Conservation (phyloP, 2,113 vertebrate genomes). For the Marmota monax region DNA sequence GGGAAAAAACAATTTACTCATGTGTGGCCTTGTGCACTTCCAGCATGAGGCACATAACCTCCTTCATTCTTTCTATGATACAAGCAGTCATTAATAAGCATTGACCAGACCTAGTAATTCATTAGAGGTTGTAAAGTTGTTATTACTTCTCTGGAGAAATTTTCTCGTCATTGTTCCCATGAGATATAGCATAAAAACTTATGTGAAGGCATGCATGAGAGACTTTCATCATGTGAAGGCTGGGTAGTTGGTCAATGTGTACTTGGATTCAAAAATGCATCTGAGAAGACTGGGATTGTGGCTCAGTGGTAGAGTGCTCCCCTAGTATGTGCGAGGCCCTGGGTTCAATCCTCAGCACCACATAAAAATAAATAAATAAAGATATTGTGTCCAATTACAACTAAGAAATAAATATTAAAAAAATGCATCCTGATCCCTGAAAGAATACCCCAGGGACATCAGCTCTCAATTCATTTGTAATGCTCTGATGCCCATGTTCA, state of each 20-base stretch:
- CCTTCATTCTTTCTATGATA: neutral
- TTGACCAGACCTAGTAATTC: neutral
- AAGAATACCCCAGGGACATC: neutral
- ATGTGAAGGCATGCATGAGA: neutral
- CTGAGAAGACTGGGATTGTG: neutral
- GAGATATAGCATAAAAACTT: neutral
- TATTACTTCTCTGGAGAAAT: conserved; percentile 19
- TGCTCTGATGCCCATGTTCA: neutral
- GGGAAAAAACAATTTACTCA: neutral
- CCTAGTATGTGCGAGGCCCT: no score
- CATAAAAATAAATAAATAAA: no score
- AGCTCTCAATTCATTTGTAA: neutral
- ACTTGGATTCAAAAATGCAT: neutral
- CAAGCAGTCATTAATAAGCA: neutral
- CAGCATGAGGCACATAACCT: neutral
- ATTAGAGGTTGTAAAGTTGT: neutral
- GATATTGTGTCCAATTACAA: no score
- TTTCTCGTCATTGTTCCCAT: neutral
- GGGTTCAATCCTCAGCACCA: no score
- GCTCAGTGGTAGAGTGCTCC: no score
- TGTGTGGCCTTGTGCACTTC: neutral
- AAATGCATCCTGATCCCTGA: neutral
- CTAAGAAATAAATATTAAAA: neutral
- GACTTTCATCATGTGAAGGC: neutral
- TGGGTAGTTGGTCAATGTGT: neutral